Evolutionary conservation across 2,888 invertebrate genomes (phyloP), one percentile per base, ranked within the genome.

Genomic region (Drosophila prolongata): DNA sequence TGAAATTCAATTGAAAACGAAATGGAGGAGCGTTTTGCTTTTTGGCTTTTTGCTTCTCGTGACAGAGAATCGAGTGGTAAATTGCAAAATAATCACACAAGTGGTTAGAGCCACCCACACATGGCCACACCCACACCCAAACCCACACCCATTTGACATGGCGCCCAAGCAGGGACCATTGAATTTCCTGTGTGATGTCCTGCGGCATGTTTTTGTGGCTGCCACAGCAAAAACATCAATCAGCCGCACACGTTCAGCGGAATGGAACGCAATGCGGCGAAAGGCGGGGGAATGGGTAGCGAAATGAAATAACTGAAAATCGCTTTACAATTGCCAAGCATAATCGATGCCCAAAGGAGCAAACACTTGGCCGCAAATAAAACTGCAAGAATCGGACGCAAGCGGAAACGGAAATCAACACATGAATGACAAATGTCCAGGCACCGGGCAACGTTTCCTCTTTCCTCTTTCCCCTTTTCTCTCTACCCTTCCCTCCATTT

Each of bases 331-430:
- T 91, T 91, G 91, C 90, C 91, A 83, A 84, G 90, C 88, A 91
- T 90, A 91, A 90, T 91, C 91, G 90, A 91, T 91, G 90, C 90
- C 90, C 91, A 89, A 90, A 91, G 91, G 91, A 90, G 88, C 89
- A 83, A 91, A 91, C 91, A 91, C 91, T 91, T 90, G 70, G 64
- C 54, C 34, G 34, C 59, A 70, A 52, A 64, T n/a, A 46, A 52
- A 43, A 57, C 19, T 34, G 24, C 43, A 43, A 49, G 38, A 58
- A 14, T 55, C 27, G 53, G 34, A 67, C 43, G 62, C 70, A 58
- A 79, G 76, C 78, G 86, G 89, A 89, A 90, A 90, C 90, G 90
- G 90, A 90, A 90, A 90, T 90, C 89, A 90, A 89, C 91, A 90
- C 91, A 90, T 89, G 89, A 90, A 91, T 90, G 90, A 90, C 90